Conservation (phyloP, 2,113 vertebrate genomes). For the Oreocharis arfaki region DNA sequence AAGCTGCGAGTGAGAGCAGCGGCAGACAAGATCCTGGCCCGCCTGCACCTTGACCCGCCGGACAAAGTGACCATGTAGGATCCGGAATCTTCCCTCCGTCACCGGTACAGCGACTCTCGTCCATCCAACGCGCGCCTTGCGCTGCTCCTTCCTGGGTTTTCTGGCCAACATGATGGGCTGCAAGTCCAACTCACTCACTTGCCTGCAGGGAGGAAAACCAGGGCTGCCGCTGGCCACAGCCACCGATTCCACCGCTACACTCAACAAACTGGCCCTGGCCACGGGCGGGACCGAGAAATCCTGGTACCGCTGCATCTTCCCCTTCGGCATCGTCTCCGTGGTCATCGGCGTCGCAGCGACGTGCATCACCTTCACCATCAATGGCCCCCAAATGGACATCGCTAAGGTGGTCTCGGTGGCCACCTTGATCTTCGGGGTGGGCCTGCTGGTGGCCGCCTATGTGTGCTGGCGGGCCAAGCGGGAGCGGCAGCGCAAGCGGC, state of each 20-base stretch:
- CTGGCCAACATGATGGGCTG: constrained; percentile 79
- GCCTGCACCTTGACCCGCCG: fast-evolving
- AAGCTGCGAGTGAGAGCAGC: constrained; percentile 36
- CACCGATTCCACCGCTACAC: constrained; percentile 78
- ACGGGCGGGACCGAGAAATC: constrained; percentile 88
- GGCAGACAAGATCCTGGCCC: neutral
- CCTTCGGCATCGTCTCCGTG: constrained; percentile 87
- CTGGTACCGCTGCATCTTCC: constrained; percentile 91
- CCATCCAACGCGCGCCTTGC: neutral
- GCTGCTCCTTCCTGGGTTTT: constrained; percentile 45
- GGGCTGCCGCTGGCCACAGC: constrained; percentile 61
- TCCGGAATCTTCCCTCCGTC: neutral
- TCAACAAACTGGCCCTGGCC: constrained; percentile 84
- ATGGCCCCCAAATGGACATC: constrained; percentile 81
- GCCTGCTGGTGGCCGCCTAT: constrained; percentile 79
- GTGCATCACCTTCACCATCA: constrained; percentile 88
- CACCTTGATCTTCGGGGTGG: constrained; percentile 75
- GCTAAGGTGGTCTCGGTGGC: constrained; percentile 86
- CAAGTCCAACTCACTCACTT: constrained; percentile 81
- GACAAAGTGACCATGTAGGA: constrained; percentile 56
- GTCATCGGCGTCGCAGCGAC: constrained; percentile 85
- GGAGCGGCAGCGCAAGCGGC: constrained; percentile 75
- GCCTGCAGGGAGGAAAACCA: constrained; percentile 72
- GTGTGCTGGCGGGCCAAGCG: constrained; percentile 84
- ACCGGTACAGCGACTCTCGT: neutral